Evolutionary conservation across 2,888 invertebrate species (phyloP).

Genomic region (Ommatoiulus sabulosus): DNA sequence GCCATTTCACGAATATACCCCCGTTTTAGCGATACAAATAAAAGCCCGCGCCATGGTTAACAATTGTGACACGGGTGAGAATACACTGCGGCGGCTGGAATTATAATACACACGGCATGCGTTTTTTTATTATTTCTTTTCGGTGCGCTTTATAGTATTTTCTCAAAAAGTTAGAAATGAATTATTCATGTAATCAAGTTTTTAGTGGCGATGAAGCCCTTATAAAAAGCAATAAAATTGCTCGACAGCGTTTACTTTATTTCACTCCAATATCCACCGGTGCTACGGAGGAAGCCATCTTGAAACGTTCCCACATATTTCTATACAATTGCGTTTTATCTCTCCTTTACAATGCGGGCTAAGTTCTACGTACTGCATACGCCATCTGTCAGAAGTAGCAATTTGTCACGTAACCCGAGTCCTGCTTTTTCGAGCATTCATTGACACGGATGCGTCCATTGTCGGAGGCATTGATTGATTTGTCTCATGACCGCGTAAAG

Average conservation of each 20-base stretch:
- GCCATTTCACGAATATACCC: slow-evolving; percentile 2
- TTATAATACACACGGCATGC: slow-evolving; percentile 38
- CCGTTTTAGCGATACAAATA: slow-evolving; percentile 2
- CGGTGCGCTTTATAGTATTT: slow-evolving; percentile 45
- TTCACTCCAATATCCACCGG: slow-evolving; percentile 15
- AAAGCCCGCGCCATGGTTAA: slow-evolving; percentile 42
- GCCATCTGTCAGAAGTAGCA: background rate
- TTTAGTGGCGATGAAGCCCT: slow-evolving; percentile 52
- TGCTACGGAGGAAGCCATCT: slow-evolving; percentile 5
- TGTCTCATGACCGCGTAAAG: background rate
- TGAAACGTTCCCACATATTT: slow-evolving; percentile 5
- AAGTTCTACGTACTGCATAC: background rate
- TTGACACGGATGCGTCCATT: background rate
- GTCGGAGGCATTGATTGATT: slow-evolving; percentile 5
- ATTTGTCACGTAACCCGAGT: background rate
- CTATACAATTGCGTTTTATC: background rate
- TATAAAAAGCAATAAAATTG: slow-evolving; percentile 51
- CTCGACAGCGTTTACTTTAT: slow-evolving; percentile 42
- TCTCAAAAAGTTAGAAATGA: slow-evolving; percentile 50
- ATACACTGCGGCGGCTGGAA: slow-evolving; percentile 30
- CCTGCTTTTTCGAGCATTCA: background rate
- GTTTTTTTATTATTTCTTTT: slow-evolving; percentile 44
- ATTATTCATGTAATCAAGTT: slow-evolving; percentile 54
- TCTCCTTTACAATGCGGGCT: background rate
- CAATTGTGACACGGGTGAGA: slow-evolving; percentile 47